Evolutionary conservation across 2,797 vertebrate species (phyloP).

Genomic region (Megalops cyprinoides): DNA sequence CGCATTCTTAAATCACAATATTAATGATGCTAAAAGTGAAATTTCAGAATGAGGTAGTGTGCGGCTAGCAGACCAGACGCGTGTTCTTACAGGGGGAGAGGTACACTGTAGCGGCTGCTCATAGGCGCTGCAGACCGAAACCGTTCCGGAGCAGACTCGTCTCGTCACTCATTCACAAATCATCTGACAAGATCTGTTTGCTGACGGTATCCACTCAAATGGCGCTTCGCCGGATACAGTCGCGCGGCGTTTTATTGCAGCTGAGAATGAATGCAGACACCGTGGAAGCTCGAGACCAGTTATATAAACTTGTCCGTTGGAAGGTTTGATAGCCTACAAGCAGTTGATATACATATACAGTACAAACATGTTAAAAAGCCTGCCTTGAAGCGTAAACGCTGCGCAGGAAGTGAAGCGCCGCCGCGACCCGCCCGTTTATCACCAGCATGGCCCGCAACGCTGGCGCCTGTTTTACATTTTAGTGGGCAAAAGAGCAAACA

Average conservation of each 20-base stretch:
- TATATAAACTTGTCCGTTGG: neutral
- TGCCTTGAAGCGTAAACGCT: neutral
- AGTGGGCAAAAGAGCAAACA: slow-evolving; percentile 26
- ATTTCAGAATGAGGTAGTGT: no score
- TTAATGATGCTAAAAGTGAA: no score
- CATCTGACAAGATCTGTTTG: slow-evolving; percentile 13
- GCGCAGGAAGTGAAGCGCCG: neutral
- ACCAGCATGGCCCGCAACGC: neutral
- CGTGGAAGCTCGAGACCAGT: neutral
- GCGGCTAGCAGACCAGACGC: no score
- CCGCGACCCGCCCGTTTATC: neutral
- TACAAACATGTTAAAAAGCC: neutral
- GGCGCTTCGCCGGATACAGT: no score
- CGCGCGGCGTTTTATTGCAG: neutral
- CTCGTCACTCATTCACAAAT: neutral
- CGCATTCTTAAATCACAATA: no score
- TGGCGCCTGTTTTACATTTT: slow-evolving; percentile 19
- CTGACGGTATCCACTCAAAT: neutral
- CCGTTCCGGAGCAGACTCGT: neutral
- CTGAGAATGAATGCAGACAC: neutral
- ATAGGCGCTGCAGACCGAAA: neutral
- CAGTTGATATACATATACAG: neutral
- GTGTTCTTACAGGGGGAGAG: no score
- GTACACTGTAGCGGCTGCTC: neutral
- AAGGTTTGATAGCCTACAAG: neutral